A percentile compares a stretch with the other conserved stretches of the same genome.
Evolutionary conservation across 1,140 invertebrate species (phyloP).

Genomic region (Drosophila carrolli): DNA sequence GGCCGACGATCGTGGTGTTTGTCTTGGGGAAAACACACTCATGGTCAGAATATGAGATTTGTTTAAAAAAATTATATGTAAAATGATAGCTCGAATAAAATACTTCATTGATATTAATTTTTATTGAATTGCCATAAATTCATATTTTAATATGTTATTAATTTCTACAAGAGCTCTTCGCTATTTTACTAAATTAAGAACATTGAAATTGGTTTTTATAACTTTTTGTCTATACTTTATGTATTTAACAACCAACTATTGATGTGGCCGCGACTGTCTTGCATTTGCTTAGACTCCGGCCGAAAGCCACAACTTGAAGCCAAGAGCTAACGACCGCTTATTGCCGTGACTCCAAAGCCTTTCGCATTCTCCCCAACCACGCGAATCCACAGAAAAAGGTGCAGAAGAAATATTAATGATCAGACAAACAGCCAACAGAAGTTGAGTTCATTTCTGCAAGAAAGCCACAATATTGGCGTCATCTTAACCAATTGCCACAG

Average conservation of each 20-base stretch:
- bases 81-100: too few relatives aligned
- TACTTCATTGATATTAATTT: too few relatives aligned
- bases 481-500: conserved; percentile 19
- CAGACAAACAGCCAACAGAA: conserved; percentile 30
- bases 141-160: too few relatives aligned
- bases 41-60: too few relatives aligned
- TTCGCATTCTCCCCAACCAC: conserved; percentile 28
- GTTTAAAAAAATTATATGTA: too few relatives aligned
- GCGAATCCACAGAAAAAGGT: conserved; percentile 24
- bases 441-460: conserved; percentile 33
- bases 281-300: conserved; percentile 45
- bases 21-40: background rate
- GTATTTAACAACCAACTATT: background rate
- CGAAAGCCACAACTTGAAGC: conserved; percentile 31
- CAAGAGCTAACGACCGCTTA: conserved; percentile 66
- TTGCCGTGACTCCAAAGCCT: conserved; percentile 59
- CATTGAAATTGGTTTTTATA: too few relatives aligned
- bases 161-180: too few relatives aligned
- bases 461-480: conserved; percentile 33
- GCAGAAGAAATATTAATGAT: conserved; percentile 34
- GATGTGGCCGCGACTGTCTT: conserved; percentile 11
- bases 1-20: conserved; percentile 12
- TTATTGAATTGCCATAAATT: too few relatives aligned
- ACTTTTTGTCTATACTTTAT: too few relatives aligned
- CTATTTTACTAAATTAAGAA: too few relatives aligned